Evolutionary conservation across 2,797 vertebrate genomes (phyloP).

Genomic region (Enteromius radiatus): DNA sequence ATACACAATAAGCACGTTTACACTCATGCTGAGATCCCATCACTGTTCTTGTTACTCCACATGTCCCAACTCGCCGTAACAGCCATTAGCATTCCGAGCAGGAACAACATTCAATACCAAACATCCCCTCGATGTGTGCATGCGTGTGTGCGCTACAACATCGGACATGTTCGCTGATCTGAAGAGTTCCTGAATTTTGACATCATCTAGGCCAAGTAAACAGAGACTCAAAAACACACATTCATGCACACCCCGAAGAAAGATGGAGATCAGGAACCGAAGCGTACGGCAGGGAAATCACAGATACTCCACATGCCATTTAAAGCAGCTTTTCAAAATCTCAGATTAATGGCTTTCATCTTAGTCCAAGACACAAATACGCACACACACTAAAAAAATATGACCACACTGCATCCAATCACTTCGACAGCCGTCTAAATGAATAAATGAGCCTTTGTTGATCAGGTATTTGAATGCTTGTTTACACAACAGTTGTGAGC

Average conservation of each 20-base stretch:
- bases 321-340: constrained; percentile 47
- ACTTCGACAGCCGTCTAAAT: not conserved
- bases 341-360: constrained; percentile 39
- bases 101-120: constrained; percentile 60
- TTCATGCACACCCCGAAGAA: constrained; percentile 45
- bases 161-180: constrained; percentile 41
- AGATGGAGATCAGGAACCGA: constrained; percentile 4
- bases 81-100: constrained; percentile 60
- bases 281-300: not conserved
- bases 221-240: constrained; percentile 35
- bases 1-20: constrained; percentile 22
- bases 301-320: constrained; percentile 32
- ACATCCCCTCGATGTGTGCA: constrained; percentile 55
- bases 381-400: not conserved
- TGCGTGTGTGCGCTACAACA: constrained; percentile 40
- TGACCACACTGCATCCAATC: not conserved
- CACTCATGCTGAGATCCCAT: constrained; percentile 37
- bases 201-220: constrained; percentile 51
- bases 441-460: not conserved
- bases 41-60: constrained; percentile 61
- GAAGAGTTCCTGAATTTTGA: constrained; percentile 55
- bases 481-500: not conserved
- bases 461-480: not conserved
- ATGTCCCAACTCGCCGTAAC: constrained; percentile 56
- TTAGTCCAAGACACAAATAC: constrained; percentile 1